These are phyloP conservation scores for Sylvilagus bachmani DNA, from an alignment of 2,113 vertebrate species.

Conservation along the genomic window DNA sequence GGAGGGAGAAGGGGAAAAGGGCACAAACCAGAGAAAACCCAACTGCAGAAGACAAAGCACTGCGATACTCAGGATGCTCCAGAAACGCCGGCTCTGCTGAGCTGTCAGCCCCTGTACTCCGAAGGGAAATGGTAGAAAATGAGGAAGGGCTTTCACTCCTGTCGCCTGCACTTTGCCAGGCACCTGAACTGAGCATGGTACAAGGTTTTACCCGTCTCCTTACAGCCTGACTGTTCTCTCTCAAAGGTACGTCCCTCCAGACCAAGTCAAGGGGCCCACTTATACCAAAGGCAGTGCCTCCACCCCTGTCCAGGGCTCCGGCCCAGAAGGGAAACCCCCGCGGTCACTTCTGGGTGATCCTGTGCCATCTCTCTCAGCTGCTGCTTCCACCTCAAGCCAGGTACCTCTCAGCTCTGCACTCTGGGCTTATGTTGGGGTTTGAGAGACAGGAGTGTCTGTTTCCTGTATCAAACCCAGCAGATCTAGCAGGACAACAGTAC, in stretches of 20 bases:
- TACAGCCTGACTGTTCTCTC: constrained; percentile 67
- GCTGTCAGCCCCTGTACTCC: not conserved
- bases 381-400: constrained; percentile 83
- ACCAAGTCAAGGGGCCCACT: constrained; percentile 87
- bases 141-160: not conserved
- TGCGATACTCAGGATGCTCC: not conserved
- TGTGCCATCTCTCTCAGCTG: constrained; percentile 71
- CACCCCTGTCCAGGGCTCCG: constrained; percentile 73
- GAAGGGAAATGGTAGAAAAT: not conserved
- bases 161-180: not conserved
- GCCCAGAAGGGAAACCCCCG: constrained; percentile 88
- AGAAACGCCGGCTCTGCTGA: not conserved
- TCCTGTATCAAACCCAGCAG: not conserved
- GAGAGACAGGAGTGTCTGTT: not conserved
- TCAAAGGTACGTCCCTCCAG: constrained; percentile 93
- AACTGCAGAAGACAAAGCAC: not conserved
- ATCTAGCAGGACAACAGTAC: not conserved
- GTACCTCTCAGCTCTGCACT: constrained; percentile 70
- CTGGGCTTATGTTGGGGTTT: not conserved
- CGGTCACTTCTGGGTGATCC: constrained; percentile 86
- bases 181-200: not conserved
- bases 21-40: not conserved
- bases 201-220: not conserved
- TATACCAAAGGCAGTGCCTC: constrained; percentile 85
- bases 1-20: not conserved